Base-by-base conservation (phyloP, 2,113 vertebrate species). In the Pseudopodoces humilis region DNA sequence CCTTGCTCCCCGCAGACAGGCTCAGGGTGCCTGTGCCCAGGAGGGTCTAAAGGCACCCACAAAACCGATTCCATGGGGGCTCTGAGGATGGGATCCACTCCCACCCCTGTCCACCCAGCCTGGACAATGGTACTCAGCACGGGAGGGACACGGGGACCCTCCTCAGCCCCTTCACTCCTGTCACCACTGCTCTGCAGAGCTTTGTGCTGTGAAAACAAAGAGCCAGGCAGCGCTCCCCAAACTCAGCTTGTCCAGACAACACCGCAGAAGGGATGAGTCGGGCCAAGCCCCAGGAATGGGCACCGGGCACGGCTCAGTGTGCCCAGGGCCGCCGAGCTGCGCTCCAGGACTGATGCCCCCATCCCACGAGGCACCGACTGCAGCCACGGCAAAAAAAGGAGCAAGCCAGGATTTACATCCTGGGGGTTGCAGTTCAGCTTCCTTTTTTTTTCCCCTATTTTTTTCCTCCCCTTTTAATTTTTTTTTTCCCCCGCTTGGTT, bases 201-300 rank as follows among this genome's bases (percentile, higher is more conserved):
- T 37, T 59, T 18, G 7, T 3, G 60, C 64, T 53, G 22, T 4
- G 75, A 31, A 90, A 95, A 95, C 93, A 96, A 95, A 95, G 93
- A 80, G 63, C 44, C 52, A 12, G 31, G 56, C 67, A 78, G 52
- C 1, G 2, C 56, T 89, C 27, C 8, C 7, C 53, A 21, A 59
- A 27, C 58, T 17, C 62, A 5, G 58, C 17, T 6, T 25, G 75
- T 24, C 27, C 70, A 35, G 35, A 78, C 20, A 55, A 35, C 19
- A 0, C 10, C 2, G 41, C 49, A 25, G 80, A 11, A 49, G 56
- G 62, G 78, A 22, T 0, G 31, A 3, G 22, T 2, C 12, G 25
- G 4, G 17, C 37, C 62, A 7, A 41, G 67, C 30, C 46, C 69
- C 49, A 10, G 56, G 69, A 74, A 58, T 1, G 2, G 75, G 59